Conservation (phyloP, 1,140 invertebrate species). For the Pachyrhynchus sulphureomaculatus region DNA sequence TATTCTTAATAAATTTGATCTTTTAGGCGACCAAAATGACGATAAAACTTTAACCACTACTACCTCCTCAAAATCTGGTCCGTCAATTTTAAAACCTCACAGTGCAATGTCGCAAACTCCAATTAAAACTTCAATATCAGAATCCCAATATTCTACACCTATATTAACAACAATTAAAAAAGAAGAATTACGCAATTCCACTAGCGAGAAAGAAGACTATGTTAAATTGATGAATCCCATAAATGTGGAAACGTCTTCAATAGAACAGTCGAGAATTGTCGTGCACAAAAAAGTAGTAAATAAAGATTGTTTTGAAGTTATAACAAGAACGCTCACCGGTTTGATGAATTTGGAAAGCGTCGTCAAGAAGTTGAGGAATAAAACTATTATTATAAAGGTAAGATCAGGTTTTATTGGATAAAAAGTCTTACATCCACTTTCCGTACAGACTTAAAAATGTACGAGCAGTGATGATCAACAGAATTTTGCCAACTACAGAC, state of each 20-base stretch:
- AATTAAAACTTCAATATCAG: too few species aligned
- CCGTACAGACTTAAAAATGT: too few species aligned
- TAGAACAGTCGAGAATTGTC: conserved; percentile 20
- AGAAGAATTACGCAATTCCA: background rate
- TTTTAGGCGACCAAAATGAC: too few species aligned
- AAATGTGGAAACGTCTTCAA: too few species aligned
- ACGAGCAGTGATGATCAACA: too few species aligned
- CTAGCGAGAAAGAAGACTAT: background rate
- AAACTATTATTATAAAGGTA: conserved; percentile 24
- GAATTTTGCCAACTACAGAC: too few species aligned
- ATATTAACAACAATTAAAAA: background rate
- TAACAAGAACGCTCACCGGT: conserved; percentile 30
- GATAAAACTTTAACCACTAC: too few species aligned
- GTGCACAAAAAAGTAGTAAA: conserved; percentile 23
- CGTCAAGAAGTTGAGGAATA: conserved; percentile 31
- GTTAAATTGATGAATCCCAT: background rate
- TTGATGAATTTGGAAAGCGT: conserved; percentile 40
- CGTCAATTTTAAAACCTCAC: too few species aligned
- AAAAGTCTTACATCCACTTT: background rate
- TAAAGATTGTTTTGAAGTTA: conserved; percentile 31
- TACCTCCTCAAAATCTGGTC: too few species aligned
- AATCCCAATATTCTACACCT: background rate
- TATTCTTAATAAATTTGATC: too few species aligned
- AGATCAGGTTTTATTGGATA: background rate
- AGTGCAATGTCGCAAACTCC: too few species aligned